Base-by-base conservation (phyloP, 1,140 invertebrate genomes). In the Drosophila kohkoa region DNA sequence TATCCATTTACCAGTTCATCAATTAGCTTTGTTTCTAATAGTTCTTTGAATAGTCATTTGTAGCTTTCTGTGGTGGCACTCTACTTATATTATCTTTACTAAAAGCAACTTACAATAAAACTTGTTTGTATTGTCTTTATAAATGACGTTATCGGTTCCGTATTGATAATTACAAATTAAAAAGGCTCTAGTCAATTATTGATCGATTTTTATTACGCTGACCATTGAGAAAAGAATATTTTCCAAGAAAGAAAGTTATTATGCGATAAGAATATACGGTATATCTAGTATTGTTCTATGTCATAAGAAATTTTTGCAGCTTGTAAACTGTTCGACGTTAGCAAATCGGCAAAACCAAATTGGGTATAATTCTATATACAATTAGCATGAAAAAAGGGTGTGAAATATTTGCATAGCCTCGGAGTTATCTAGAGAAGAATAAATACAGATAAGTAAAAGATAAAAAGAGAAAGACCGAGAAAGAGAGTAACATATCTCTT, bases 21-120 rank as follows among this genome's bases (percentile, higher is more conserved):
- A 32, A 32, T 32, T 32, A 32, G 30, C 7, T 6, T 7, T 32
- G 30, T 41, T 41, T 41, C 2, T 41, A 41, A 11, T 43, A 43
- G 11, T 13, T 43, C 13, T 13, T 49, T 10, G 20, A 3, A 49
- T 20, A 20, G 8, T 49, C 16, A 13, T 10, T 20, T 7, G 8
- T 3, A 25, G 7, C 16, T 20, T 49, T 49, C 2, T 20, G 16
- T 20, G 3, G 16, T 25, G 8, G 16, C 28, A 32, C 11, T 52
- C 6, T 10, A 20, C 10, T 11, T 5, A 20, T 38, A 57, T 57
- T 41, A 38, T 57, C 54, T 20, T 57, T 57, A 55, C 11, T 16
- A 41, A 20, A 13, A 41, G 54, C 54, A 41, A 57, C 54, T 57
- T 57, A 38, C 30, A 57, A 35, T 57, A 57, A 57, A 57, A 41